These are phyloP conservation scores for sheep (Ovis aries) DNA, from an alignment of 2,113 vertebrate genomes.

Conservation along the genomic window ARS-UI_Ramb_v3.0 NC_056054.1:276001001-276001500, in stretches of 20 bases:
- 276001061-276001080: background rate
- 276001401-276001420: background rate
- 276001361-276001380: background rate
- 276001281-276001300: background rate
- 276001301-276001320: background rate
- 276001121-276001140: background rate
- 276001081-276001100: background rate
- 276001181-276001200: background rate
- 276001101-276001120: background rate
- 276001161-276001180: background rate
- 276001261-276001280: background rate
- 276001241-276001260: background rate
- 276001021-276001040: background rate
- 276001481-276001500: background rate
- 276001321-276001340: background rate
- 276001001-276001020: background rate
- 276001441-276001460: background rate
- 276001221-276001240: background rate
- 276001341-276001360: background rate
- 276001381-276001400: background rate
- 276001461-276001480: constrained; percentile 4
- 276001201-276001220: background rate
- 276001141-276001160: background rate
- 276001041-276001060: background rate
- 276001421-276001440: background rate